Base-by-base conservation (phyloP, 2,888 invertebrate species). In the Drosophila emarginata region DNA sequence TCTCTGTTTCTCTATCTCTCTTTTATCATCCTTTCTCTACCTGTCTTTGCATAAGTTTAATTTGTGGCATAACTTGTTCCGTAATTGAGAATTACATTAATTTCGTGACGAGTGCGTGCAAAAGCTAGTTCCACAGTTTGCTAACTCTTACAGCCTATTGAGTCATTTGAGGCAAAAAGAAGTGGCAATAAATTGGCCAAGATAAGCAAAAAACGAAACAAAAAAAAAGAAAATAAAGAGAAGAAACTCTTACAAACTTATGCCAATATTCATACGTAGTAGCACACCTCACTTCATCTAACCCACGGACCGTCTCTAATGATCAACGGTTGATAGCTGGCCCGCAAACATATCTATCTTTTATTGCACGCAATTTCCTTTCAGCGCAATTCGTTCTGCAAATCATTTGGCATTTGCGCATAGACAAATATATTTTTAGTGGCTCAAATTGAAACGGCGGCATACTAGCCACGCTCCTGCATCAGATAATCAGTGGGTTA, bases 21-120 rank as follows among this genome's bases (percentile, higher is more conserved):
- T 52, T 40, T 61, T 28, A 57, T 63, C 61, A 9, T 67, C 15
- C 50, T 45, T 45, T 45, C 40, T 45, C 40, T 45, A 45, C 40
- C 40, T 45, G 40, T 45, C 40, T 45, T 45, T 45, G 77, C 87
- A 81, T 83, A 84, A 86, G 83, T 78, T 85, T 78, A 78, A 77
- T 79, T 80, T 88, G 88, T 79, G 85, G 87, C 87, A 87, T 86
- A 88, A 89, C 88, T 89, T 78, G 88, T 88, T 89, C 88, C 82
- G 78, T 84, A 88, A 89, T 88, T 84, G 81, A 83, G 88, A 89
- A 88, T 85, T 87, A 83, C 80, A 87, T 87, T 85, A 80, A 83
- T 83, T 82, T 83, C 67, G 73, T 68, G 80, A 79, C 83, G 79
- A 85, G 80, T 85, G 87, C 79, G 82, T 86, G 84, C 78, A 85